Percentiles rank a stretch among this genome's conserved stretches.
Conservation (phyloP, 1,140 invertebrate genomes). For the Drosophila carrolli region DNA sequence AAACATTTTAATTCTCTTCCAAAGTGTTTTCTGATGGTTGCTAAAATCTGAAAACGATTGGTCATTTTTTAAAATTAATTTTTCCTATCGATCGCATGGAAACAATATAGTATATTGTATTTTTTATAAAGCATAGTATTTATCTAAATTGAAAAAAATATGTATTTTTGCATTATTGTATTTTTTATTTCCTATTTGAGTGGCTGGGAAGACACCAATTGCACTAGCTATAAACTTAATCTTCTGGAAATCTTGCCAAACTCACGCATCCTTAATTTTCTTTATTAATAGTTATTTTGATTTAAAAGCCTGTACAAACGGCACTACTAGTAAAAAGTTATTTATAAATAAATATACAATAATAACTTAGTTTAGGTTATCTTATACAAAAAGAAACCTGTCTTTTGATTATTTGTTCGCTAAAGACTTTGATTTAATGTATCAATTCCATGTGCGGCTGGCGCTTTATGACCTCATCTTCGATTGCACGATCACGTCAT, state of each 20-base stretch:
- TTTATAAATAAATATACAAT: background rate
- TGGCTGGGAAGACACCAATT: constrained; percentile 3
- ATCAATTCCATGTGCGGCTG: constrained; percentile 3
- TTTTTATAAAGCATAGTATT: background rate
- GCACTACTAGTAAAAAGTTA: background rate
- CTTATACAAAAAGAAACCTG: background rate
- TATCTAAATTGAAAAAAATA: background rate
- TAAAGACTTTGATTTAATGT: background rate
- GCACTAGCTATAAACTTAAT: background rate
- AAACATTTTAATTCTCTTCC: no score
- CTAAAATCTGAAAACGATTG: no score
- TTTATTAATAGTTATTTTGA: constrained; percentile 1
- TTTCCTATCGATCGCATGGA: no score
- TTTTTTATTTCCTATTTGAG: constrained; percentile 11
- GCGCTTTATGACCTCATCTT: constrained; percentile 20
- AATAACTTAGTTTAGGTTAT: background rate
- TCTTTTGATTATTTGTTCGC: constrained; percentile 22
- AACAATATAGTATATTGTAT: no score
- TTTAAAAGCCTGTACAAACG: background rate
- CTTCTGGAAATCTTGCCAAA: background rate
- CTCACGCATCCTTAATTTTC: background rate
- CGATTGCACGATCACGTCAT: constrained; percentile 27
- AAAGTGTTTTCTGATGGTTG: no score
- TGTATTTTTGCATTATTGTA: constrained; percentile 21
- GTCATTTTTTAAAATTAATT: no score